Evolutionary conservation across 2,888 invertebrate genomes (phyloP).

Genomic region (Silvanus unidentatus): DNA sequence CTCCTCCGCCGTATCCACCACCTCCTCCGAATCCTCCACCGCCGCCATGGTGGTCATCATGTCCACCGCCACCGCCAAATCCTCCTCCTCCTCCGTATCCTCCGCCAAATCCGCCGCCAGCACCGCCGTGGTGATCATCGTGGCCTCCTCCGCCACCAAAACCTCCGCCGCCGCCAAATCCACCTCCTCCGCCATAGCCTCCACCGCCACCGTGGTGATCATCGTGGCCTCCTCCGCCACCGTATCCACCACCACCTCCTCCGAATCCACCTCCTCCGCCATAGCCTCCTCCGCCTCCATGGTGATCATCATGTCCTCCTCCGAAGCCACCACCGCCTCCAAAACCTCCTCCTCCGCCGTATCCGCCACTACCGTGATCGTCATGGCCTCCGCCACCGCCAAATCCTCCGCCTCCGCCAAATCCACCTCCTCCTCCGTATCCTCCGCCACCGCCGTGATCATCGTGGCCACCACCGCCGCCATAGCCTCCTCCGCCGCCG

Average conservation of each 20-base stretch:
- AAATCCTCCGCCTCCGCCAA: conserved; percentile 1
- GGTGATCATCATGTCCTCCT: conserved; percentile 1
- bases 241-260: conserved; percentile 7
- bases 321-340: neutral
- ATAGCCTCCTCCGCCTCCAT: conserved; percentile 14
- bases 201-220: conserved; percentile 9
- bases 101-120: conserved; percentile 12
- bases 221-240: conserved; percentile 6
- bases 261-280: conserved; percentile 8
- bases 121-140: conserved; percentile 13
- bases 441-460: conserved; percentile 10
- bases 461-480: conserved; percentile 8
- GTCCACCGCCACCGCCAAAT: conserved; percentile 2
- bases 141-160: conserved; percentile 9
- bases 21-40: conserved; percentile 12
- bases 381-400: conserved; percentile 6
- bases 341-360: conserved; percentile 10
- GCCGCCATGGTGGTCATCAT: conserved; percentile 7
- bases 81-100: conserved; percentile 9
- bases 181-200: conserved; percentile 8
- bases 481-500: conserved; percentile 8
- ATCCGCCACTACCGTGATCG: conserved; percentile 9
- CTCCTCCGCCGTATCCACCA: conserved; percentile 10
- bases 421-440: conserved; percentile 7
- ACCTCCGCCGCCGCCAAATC: conserved; percentile 11